Evolutionary conservation across 2,888 invertebrate species (phyloP), one percentile per base, ranked within the genome.

Genomic region (Philopedon plagiatum): DNA sequence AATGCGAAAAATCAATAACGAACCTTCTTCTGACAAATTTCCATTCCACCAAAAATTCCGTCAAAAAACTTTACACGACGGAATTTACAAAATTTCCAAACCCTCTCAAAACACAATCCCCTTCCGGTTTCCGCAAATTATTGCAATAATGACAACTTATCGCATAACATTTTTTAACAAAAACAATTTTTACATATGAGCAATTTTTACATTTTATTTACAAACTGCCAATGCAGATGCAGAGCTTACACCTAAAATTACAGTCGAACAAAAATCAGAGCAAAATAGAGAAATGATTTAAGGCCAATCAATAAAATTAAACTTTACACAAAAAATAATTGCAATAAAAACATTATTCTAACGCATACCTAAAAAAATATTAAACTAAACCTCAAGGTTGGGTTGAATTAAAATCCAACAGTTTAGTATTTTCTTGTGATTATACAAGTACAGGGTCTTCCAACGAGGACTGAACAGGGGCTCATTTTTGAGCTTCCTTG

Each of bases 191-290:
- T 84, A 84, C 83, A 85, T 74, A 74, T 75, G 85, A 85, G 85
- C 85, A 85, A 83, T 85, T 83, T 85, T 83, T 85, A 84, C 83
- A 84, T 81, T 79, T 76, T 85, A 84, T 85, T 77, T 85, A 85
- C 84, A 85, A 80, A 81, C 71, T 77, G 78, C 80, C 80, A 77
- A 74, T 73, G 73, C 77, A 73, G 70, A 64, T 74, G 78, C 80
- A 80, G 79, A 80, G 76, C 63, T 46, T 72, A 57, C 61, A 74
- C 76, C 77, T 76, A 74, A 76, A 76, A 76, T 77, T 77, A 77
- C 78, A 78, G 78, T 79, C 79, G 78, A 80, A 80, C 78, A 77
- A 79, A 79, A 79, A 79, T 75, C 78, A 79, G 78, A 78, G 60
- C 46, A 70, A 62, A 56, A 61, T 61, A 51, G 61, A 68, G 61